Evolutionary conservation across 2,113 vertebrate species (phyloP).

Genomic region (Epinephelus lanceolatus): DNA sequence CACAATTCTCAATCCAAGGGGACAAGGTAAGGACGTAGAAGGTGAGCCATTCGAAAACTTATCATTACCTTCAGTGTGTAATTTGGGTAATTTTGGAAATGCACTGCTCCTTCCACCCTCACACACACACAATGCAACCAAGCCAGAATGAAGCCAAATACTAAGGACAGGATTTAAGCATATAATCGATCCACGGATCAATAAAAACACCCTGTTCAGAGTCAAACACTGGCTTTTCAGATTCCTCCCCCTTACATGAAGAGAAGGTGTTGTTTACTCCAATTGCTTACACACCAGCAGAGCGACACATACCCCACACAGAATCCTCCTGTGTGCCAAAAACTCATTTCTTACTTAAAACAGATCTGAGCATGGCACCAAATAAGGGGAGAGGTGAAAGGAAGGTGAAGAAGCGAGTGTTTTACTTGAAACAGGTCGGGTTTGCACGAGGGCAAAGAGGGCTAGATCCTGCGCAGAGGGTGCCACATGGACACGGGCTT

Average conservation of each 20-base stretch:
- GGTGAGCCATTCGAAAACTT: neutral
- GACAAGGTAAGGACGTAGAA: neutral
- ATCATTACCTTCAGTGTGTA: neutral
- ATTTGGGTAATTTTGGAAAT: neutral
- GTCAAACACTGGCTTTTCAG: conserved; percentile 14
- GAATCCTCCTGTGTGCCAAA: neutral
- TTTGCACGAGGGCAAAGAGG: neutral
- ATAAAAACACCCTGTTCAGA: neutral
- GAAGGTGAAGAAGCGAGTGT: conserved; percentile 8
- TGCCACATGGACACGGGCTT: conserved; percentile 99
- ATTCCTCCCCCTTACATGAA: neutral
- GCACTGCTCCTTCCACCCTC: too few species aligned
- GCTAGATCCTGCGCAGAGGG: conserved; percentile 89
- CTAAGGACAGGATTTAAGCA: conserved; percentile 4
- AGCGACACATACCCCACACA: neutral
- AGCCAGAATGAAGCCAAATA: conserved; percentile 12
- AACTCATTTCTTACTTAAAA: conserved; percentile 9
- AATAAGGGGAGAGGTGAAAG: conserved; percentile 1
- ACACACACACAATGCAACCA: conserved; percentile 4
- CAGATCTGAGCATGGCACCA: conserved; percentile 13
- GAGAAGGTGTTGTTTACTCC: conserved; percentile 6
- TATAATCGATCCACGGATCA: conserved; percentile 4
- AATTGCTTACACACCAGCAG: conserved; percentile 1
- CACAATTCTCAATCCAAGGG: neutral
- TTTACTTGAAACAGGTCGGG: conserved; percentile 24